Conservation (phyloP, 23 tunicate species). For the Corella eumyota region DNA sequence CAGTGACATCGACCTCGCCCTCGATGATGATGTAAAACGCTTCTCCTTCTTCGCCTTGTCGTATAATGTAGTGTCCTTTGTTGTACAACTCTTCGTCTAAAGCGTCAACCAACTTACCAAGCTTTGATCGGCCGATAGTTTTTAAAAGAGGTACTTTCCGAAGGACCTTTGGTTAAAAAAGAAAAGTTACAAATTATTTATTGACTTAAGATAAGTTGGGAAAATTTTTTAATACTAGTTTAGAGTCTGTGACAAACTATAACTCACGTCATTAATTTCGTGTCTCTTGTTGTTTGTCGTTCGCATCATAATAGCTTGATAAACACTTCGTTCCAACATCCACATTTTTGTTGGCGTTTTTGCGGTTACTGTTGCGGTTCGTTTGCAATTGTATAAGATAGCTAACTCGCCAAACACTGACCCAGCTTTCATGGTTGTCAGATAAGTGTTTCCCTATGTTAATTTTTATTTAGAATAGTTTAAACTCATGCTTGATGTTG, state of each 20-base stretch:
- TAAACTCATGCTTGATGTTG: neutral
- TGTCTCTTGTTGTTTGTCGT: slow-evolving; percentile 28
- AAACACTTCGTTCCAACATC: slow-evolving; percentile 69
- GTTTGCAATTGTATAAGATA: slow-evolving; percentile 79
- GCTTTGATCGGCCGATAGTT: slow-evolving; percentile 23
- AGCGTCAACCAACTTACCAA: slow-evolving; percentile 80
- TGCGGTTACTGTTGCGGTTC: slow-evolving; percentile 88
- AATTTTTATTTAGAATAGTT: no score
- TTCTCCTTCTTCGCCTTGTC: slow-evolving; percentile 81
- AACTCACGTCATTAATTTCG: slow-evolving; percentile 51
- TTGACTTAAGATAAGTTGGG: neutral
- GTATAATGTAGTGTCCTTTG: slow-evolving; percentile 66
- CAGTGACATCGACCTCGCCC: slow-evolving; percentile 86
- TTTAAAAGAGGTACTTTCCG: slow-evolving; percentile 53
- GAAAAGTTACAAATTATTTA: no score
- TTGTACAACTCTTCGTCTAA: slow-evolving; percentile 63
- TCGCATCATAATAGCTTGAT: slow-evolving; percentile 64
- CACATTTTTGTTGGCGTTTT: slow-evolving; percentile 68
- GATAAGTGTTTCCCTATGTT: slow-evolving; percentile 17
- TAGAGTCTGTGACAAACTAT: no score
- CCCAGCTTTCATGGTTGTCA: slow-evolving; percentile 38
- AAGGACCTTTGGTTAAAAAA: slow-evolving; percentile 22
- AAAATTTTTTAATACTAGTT: neutral
- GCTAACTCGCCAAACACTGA: slow-evolving; percentile 92
- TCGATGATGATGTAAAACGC: slow-evolving; percentile 85